Conservation (phyloP, 2,113 vertebrate genomes). For the Tyto alba region DNA sequence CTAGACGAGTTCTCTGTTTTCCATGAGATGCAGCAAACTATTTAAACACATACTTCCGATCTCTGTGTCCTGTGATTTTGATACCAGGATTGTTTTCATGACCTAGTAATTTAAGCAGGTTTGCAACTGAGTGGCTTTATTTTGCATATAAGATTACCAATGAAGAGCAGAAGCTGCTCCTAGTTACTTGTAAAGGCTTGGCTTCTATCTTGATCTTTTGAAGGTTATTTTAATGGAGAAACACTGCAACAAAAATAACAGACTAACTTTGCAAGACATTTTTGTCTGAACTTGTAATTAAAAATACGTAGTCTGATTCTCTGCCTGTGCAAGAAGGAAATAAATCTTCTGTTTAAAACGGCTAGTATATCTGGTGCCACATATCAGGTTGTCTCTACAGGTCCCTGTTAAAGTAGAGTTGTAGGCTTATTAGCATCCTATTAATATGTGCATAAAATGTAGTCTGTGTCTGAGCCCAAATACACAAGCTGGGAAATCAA, state of each 20-base stretch:
- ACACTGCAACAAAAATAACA: background rate
- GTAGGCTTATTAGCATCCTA: conserved; percentile 72
- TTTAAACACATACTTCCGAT: background rate
- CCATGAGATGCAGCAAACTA: background rate
- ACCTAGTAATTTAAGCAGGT: background rate
- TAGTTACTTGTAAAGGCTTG: background rate
- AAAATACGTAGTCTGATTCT: background rate
- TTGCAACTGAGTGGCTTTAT: background rate
- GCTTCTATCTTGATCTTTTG: background rate
- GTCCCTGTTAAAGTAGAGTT: conserved; percentile 46
- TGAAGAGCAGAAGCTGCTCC: background rate
- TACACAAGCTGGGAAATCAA: conserved; percentile 83
- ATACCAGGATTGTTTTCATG: background rate
- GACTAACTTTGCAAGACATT: background rate
- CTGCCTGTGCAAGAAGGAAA: background rate
- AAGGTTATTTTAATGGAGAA: background rate
- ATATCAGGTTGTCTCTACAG: conserved; percentile 17
- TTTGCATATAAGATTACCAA: background rate
- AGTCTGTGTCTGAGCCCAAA: conserved; percentile 76
- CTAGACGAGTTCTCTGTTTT: background rate
- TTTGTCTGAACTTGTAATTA: background rate
- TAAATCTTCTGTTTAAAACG: background rate
- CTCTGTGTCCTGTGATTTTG: background rate
- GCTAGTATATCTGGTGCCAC: conserved; percentile 43
- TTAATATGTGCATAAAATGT: conserved; percentile 74